Conservation (phyloP, 1,140 invertebrate species). For the Drosophila ambigua region DNA sequence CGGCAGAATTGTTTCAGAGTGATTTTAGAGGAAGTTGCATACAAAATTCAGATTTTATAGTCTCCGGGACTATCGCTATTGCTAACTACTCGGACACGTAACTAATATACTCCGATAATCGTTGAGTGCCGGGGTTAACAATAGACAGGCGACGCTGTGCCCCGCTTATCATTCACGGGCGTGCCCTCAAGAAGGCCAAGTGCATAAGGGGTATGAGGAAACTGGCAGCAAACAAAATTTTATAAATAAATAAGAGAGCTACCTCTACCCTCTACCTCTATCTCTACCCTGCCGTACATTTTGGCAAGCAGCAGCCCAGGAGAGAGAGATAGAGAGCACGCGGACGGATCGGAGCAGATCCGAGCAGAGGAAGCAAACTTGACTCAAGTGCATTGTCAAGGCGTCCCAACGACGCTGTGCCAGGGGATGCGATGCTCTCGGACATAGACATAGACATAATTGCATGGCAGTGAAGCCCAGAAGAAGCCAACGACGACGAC, state of each 20-base stretch:
- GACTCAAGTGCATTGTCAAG: constrained; percentile 80
- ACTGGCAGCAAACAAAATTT: constrained; percentile 69
- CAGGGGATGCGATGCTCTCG: constrained; percentile 34
- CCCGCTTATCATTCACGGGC: constrained; percentile 59
- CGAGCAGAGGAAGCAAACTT: constrained; percentile 72
- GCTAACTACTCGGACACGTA: no score
- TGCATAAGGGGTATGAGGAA: constrained; percentile 62
- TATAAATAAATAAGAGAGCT: constrained; percentile 71
- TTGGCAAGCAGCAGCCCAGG: constrained; percentile 57
- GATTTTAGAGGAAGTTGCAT: no score
- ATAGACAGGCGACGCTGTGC: not conserved
- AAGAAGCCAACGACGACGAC: constrained; percentile 10
- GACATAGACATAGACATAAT: constrained; percentile 49
- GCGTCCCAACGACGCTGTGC: constrained; percentile 28
- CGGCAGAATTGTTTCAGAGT: no score
- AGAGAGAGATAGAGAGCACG: constrained; percentile 12
- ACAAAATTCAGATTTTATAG: no score
- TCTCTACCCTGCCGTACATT: constrained; percentile 4
- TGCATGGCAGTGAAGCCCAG: constrained; percentile 64
- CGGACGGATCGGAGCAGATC: constrained; percentile 17
- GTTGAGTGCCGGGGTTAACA: no score
- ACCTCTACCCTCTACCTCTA: not conserved
- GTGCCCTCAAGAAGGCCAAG: constrained; percentile 17
- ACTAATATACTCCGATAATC: no score
- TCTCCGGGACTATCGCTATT: no score